Base-by-base conservation (phyloP, 2,797 vertebrate genomes). In the Nannoperca obscura region DNA sequence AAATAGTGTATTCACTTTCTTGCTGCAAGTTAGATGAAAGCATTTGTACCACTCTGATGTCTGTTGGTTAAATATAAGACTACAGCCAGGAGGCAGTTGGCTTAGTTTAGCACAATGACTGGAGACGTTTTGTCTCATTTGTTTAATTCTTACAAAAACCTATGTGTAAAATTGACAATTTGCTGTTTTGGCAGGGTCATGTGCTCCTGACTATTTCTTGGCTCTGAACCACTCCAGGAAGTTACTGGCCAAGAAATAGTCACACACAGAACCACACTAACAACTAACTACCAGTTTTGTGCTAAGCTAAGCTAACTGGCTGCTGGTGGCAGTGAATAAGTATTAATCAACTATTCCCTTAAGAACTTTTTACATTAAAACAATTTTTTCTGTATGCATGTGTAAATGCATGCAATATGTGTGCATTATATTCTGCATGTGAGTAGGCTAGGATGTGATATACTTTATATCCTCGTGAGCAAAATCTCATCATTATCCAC, bases 401-500 rank as follows among this genome's bases (percentile, higher is more conserved):
- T 52, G 8, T n/a, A 42, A 34, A 52, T 53, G n/a, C 40, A 36
- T 32, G 40, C 7, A 47, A 9, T 53, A 17, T 14, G n/a, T 42
- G 1, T 24, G 17, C 40, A 40, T 61, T 38, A 13, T 63, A 32
- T 36, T 9, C 34, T 55, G 54, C 6, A 17, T 70, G 36, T 55
- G 27, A 57, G 34, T 70, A 58, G 42, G 34, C 34, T 30, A 36
- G 8, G 59, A 22, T 63, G 52, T 71, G 20, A 52, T 70, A 47
- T 61, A 53, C 19, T 47, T 12, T 64, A 58, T 66, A 71, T 72
- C 50, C 34, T 67, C 30, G 24, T 36, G 49, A 42, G 42, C 14
- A 73, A 74, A 78, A 77, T 60, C 70, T 63, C 17, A 81, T 78
- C 12, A 67, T 88, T 57, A 84, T 84, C 32, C 52, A 71, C 50